Evolutionary conservation across 2,113 vertebrate genomes (phyloP).

Genomic region (Aldabrachelys gigantea): DNA sequence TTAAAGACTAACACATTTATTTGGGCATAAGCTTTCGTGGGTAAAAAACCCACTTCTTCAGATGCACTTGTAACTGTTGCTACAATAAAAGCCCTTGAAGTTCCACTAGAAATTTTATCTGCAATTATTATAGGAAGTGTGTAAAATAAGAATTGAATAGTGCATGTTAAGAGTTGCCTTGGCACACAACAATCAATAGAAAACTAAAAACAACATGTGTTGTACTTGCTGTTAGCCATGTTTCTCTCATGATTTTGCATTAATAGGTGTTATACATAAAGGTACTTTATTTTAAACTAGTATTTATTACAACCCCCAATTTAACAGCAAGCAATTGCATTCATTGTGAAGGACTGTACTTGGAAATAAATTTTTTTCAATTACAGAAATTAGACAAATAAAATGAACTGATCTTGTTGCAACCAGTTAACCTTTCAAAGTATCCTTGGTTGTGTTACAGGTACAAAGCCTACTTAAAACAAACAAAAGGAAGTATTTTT

Average conservation of each 20-base stretch:
- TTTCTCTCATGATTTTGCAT: not conserved
- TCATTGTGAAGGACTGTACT: not conserved
- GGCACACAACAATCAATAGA: not conserved
- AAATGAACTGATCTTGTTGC: not conserved
- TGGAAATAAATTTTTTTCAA: not conserved
- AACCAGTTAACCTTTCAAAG: not conserved
- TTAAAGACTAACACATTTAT: too few relatives aligned
- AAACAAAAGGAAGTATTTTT: too few relatives aligned
- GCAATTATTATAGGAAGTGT: not conserved
- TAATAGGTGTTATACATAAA: not conserved
- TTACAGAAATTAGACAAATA: not conserved
- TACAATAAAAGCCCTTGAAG: not conserved
- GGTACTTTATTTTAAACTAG: not conserved
- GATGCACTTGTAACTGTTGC: not conserved
- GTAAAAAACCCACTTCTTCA: too few relatives aligned
- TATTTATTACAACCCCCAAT: not conserved
- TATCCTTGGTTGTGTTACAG: not conserved
- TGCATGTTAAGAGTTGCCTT: not conserved
- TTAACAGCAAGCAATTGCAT: not conserved
- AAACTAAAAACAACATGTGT: not conserved
- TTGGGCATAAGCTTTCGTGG: too few relatives aligned
- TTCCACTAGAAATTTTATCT: not conserved
- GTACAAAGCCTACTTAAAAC: not conserved
- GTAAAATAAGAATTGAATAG: not conserved
- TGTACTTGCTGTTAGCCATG: not conserved